These are phyloP conservation scores for Numenius phaeopus DNA, from an alignment of 2,797 vertebrate genomes.

Conservation along the genomic window DNA sequence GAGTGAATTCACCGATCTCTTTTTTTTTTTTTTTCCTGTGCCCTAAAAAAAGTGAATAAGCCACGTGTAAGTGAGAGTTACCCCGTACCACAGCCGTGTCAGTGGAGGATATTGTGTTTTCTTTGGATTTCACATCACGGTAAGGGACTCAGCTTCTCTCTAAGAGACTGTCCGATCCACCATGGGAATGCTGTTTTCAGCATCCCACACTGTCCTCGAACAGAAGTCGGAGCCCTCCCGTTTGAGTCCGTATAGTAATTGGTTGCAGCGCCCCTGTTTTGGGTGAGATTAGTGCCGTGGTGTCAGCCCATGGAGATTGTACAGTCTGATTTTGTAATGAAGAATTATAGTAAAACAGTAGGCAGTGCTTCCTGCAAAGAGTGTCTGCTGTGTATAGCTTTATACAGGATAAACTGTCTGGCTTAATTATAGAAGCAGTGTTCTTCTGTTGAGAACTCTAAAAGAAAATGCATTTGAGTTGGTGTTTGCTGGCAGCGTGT, in stretches of 20 bases:
- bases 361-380: constrained; percentile 35
- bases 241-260: neutral
- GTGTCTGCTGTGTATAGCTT: constrained; percentile 11
- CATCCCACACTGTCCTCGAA: neutral
- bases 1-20: neutral
- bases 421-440: constrained; percentile 21
- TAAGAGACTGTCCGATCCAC: neutral
- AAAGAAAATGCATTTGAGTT: neutral
- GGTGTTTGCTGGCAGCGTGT: constrained; percentile 15
- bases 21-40: neutral
- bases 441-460: constrained; percentile 1
- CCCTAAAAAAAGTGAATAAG: neutral
- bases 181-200: neutral
- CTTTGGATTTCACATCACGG: neutral
- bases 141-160: neutral
- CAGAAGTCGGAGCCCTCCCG: neutral
- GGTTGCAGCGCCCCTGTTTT: neutral
- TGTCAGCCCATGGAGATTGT: neutral
- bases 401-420: constrained; percentile 22
- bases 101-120: neutral
- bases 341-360: constrained; percentile 38
- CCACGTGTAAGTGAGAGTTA: neutral
- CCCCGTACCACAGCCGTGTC: neutral
- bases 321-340: constrained; percentile 37
- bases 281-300: neutral